Conservation (phyloP, 1,140 invertebrate species). For the Artemia franciscana region DNA sequence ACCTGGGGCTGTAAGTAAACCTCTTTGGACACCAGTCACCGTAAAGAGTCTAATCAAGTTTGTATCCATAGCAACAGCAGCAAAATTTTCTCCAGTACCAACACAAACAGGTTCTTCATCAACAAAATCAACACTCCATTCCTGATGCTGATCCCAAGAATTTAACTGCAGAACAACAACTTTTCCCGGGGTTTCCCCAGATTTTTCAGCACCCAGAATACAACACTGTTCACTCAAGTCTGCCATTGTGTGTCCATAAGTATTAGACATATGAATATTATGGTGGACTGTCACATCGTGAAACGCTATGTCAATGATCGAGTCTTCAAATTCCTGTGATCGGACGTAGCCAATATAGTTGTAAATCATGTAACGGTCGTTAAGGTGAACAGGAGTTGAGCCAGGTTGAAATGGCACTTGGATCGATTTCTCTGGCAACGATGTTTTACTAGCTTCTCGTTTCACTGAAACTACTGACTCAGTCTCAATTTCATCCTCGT, state of each 20-base stretch:
- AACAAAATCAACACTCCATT: constrained; percentile 56
- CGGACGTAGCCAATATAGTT: constrained; percentile 9
- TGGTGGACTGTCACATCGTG: constrained; percentile 75
- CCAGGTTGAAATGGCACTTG: constrained; percentile 71
- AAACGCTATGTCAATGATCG: constrained; percentile 78
- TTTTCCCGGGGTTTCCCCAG: constrained; percentile 32
- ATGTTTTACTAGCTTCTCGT: neutral
- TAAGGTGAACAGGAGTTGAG: constrained; percentile 58
- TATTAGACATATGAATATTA: constrained; percentile 65
- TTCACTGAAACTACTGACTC: neutral
- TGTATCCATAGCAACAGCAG: constrained; percentile 48
- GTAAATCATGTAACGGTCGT: constrained; percentile 49
- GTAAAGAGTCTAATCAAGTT: constrained; percentile 57
- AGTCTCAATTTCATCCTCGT: neutral
- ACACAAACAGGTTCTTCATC: constrained; percentile 51
- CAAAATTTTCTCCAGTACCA: constrained; percentile 39
- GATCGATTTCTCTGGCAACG: neutral
- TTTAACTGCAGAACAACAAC: constrained; percentile 45
- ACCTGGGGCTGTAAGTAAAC: constrained; percentile 44
- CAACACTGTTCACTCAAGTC: constrained; percentile 51
- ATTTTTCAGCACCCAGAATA: constrained; percentile 41
- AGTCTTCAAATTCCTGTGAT: constrained; percentile 24
- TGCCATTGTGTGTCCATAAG: constrained; percentile 49
- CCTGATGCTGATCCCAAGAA: constrained; percentile 53
- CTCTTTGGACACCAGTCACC: constrained; percentile 57